phyloP scores from a whole-genome alignment of 2,888 invertebrate species.

The Hofmannophila pseudospretella region DNA sequence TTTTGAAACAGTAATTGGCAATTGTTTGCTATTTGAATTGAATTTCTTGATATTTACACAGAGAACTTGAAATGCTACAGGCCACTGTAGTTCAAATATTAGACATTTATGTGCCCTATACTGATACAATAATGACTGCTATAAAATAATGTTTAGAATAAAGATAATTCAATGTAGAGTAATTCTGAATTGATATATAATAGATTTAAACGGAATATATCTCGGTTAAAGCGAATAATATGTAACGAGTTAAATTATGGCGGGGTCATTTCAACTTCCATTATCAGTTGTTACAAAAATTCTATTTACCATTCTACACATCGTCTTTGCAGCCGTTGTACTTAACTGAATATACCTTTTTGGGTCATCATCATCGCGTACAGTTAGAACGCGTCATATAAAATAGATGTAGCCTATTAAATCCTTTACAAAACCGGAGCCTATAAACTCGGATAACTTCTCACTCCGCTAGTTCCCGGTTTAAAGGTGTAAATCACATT shows the following conservation, averaged over 20 bases:
- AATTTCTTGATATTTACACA: conserved; percentile 42
- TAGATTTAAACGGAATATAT: no score
- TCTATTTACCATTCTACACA: no score
- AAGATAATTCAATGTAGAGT: not conserved
- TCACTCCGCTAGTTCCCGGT: conserved; percentile 25
- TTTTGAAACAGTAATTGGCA: conserved; percentile 52
- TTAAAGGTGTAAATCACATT: conserved; percentile 44
- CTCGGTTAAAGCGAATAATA: no score
- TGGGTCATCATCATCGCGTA: not conserved
- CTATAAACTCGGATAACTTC: conserved; percentile 4
- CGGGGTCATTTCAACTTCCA: no score
- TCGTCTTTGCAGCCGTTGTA: no score
- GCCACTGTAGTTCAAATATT: conserved; percentile 26
- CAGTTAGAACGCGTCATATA: not conserved
- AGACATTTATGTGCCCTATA: conserved; percentile 18
- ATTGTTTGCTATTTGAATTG: conserved; percentile 50
- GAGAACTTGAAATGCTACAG: conserved; percentile 20
- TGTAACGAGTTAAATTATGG: no score
- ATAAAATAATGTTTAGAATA: conserved; percentile 7
- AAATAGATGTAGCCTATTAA: conserved; percentile 6
- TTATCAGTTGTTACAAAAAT: no score
- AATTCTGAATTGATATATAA: not conserved
- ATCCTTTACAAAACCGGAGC: conserved; percentile 3
- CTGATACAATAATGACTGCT: conserved; percentile 15
- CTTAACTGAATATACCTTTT: no score